Conservation (phyloP, 2,797 vertebrate species). For the Monodelphis domestica region DNA sequence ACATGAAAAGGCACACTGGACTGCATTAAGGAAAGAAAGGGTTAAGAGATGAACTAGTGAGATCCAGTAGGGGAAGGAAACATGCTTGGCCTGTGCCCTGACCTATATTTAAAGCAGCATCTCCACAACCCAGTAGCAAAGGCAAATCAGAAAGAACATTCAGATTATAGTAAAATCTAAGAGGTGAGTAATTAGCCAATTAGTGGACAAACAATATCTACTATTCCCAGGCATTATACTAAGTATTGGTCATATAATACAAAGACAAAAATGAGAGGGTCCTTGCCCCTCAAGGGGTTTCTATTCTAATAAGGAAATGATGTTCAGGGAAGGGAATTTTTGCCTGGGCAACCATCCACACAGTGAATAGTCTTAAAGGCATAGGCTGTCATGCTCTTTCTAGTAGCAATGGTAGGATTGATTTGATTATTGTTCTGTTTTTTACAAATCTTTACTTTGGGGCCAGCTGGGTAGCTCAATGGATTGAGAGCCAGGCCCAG, state of each 20-base stretch:
- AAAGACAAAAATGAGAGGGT: not conserved
- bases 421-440: not conserved
- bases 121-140: not conserved
- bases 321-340: not conserved
- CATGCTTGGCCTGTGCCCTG: not conserved
- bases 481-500: too few species aligned
- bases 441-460: too few species aligned
- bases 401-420: not conserved
- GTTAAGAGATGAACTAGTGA: not conserved
- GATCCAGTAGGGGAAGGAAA: not conserved
- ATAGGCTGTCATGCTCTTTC: not conserved
- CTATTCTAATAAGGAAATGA: not conserved
- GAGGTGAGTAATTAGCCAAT: not conserved
- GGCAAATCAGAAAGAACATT: not conserved
- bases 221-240: not conserved
- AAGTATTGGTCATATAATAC: not conserved
- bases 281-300: not conserved
- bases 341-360: not conserved
- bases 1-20: not conserved
- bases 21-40: not conserved
- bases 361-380: not conserved
- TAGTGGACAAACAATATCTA: not conserved
- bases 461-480: too few species aligned
- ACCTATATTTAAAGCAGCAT: not conserved
- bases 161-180: not conserved